Conservation (phyloP, 2,888 invertebrate genomes). For the Phytoseiulus persimilis region DNA sequence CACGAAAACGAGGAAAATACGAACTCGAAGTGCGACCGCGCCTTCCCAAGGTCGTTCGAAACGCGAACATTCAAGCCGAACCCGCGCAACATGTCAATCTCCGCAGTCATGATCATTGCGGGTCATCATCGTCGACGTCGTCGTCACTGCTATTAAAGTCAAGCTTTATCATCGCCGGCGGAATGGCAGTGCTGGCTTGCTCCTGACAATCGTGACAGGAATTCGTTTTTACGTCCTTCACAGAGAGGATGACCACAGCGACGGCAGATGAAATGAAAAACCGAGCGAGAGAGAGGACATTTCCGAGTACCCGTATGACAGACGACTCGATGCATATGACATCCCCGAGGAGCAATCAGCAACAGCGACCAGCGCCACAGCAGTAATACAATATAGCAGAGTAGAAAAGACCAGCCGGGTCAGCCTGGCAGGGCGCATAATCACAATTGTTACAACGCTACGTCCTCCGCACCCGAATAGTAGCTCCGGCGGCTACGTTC, state of each 20-base stretch:
- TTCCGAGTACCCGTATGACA: background rate
- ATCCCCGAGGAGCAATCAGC: conserved; percentile 5
- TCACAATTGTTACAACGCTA: background rate
- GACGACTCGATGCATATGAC: background rate
- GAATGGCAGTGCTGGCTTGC: background rate
- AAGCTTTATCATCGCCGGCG: background rate
- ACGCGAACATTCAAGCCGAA: too few species aligned
- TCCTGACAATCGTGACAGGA: background rate
- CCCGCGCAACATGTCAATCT: too few species aligned
- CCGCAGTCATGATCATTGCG: too few species aligned
- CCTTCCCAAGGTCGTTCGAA: too few species aligned
- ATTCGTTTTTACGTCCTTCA: background rate
- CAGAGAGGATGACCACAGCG: background rate
- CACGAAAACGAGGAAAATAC: too few species aligned
- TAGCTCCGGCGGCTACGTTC: background rate
- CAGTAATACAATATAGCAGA: background rate
- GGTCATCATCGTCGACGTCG: too few species aligned
- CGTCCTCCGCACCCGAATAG: background rate
- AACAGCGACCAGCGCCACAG: background rate
- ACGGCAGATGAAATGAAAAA: background rate
- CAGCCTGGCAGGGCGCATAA: background rate
- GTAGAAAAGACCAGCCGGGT: background rate
- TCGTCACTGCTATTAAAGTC: too few species aligned
- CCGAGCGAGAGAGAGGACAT: background rate
- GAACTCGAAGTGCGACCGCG: too few species aligned